Evolutionary conservation across 1,140 invertebrate genomes (phyloP).

Genomic region (Nasonia longicornis): DNA sequence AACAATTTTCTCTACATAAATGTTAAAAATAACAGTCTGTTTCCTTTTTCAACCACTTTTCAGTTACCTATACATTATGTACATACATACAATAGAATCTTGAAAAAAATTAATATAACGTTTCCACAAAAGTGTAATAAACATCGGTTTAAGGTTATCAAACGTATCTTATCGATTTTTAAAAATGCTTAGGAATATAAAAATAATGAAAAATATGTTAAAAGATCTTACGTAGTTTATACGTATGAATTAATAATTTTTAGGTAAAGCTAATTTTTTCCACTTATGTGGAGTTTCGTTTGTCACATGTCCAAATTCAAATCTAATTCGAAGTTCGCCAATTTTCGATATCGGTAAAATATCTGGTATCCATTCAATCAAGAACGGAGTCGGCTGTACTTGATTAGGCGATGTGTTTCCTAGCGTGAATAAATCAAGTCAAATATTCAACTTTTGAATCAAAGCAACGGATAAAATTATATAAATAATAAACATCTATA

Average conservation of each 20-base stretch:
- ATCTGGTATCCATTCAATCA: constrained; percentile 84
- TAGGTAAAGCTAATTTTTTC: constrained; percentile 55
- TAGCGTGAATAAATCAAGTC: constrained; percentile 57
- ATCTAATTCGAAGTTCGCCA: constrained; percentile 77
- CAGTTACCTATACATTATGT: not conserved
- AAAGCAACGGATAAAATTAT: not conserved
- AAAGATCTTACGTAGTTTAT: not conserved
- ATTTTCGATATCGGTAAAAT: constrained; percentile 78
- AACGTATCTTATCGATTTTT: not conserved
- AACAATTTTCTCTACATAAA: not conserved
- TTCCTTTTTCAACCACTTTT: not conserved
- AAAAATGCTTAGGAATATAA: not conserved
- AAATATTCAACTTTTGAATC: not conserved
- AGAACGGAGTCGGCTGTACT: constrained; percentile 77
- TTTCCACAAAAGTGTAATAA: not conserved
- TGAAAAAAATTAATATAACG: not conserved
- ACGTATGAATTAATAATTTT: constrained; percentile 51
- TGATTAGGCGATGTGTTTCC: constrained; percentile 73
- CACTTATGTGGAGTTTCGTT: constrained; percentile 58
- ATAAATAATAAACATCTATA: not conserved
- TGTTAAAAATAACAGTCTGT: not conserved
- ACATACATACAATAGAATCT: not conserved
- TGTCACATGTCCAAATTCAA: constrained; percentile 74
- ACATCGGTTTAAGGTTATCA: not conserved
- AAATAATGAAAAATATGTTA: not conserved